Conservation (phyloP, 2,888 invertebrate genomes). For the Diaperis boleti region DNA sequence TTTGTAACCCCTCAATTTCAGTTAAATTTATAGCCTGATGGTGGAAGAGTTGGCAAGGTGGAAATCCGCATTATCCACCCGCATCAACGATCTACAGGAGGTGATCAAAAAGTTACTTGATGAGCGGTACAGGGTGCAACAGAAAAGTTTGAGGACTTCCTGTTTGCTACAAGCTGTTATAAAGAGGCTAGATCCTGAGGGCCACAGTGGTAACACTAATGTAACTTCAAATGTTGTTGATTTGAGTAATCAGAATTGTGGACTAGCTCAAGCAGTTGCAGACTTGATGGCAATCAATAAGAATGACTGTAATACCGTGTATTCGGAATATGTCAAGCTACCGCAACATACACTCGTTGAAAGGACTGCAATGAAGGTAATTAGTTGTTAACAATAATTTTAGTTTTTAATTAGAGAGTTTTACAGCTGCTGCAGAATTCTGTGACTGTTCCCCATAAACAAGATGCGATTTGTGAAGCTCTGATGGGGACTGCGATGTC, state of each 20-base stretch:
- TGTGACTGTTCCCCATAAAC: conserved; percentile 60
- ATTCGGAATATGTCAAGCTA: conserved; percentile 12
- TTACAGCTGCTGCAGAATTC: conserved; percentile 61
- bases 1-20: not conserved
- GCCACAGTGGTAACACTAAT: conserved; percentile 52
- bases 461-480: conserved; percentile 67
- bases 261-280: conserved; percentile 73
- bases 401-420: not conserved
- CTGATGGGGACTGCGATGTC: conserved; percentile 66
- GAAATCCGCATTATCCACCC: conserved; percentile 82
- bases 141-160: conserved; percentile 74
- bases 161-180: conserved; percentile 70
- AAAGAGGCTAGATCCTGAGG: too few species aligned
- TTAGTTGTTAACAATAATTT: conserved; percentile 29
- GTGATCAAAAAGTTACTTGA: conserved; percentile 77
- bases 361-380: conserved; percentile 72
- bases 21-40: conserved; percentile 79
- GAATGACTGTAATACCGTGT: conserved; percentile 50
- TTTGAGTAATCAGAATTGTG: conserved; percentile 72
- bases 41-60: conserved; percentile 91
- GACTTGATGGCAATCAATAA: conserved; percentile 63
- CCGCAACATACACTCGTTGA: conserved; percentile 70
- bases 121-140: conserved; percentile 76
- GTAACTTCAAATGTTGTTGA: conserved; percentile 74
- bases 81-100: conserved; percentile 78